Conservation (phyloP, 2,797 vertebrate species). For the Gobio occitaniae region DNA sequence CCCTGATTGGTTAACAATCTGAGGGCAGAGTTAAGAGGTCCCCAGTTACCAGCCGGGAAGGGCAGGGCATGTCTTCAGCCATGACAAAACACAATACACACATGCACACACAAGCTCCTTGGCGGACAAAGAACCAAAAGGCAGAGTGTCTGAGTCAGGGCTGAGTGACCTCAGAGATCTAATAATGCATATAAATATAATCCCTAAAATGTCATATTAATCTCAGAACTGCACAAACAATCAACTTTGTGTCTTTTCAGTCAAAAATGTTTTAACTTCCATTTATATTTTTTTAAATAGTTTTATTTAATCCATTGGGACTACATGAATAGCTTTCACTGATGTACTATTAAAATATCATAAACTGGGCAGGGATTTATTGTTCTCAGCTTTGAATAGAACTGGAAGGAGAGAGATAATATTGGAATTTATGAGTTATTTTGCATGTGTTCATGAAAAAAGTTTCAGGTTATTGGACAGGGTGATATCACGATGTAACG, state of each 20-base stretch:
- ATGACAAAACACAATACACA: constrained; percentile 60
- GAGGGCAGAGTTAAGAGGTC: constrained; percentile 65
- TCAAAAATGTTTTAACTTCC: not conserved
- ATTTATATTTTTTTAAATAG: not conserved
- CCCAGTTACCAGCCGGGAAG: constrained; percentile 71
- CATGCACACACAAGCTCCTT: constrained; percentile 64
- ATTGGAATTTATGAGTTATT: not conserved
- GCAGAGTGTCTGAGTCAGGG: not conserved
- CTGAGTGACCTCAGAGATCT: not conserved
- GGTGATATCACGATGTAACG: not conserved
- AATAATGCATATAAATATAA: constrained; percentile 14
- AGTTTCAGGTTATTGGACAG: not conserved
- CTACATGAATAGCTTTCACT: not conserved
- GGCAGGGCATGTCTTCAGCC: constrained; percentile 53
- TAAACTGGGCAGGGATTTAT: not conserved
- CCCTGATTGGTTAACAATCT: constrained; percentile 62
- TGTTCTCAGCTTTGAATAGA: not conserved
- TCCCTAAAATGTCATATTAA: not conserved
- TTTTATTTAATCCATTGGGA: not conserved
- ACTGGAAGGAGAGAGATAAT: not conserved
- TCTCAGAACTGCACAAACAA: not conserved
- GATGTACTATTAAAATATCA: not conserved
- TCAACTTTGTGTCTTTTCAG: not conserved
- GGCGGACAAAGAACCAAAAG: constrained; percentile 39
- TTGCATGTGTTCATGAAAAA: not conserved